phyloP scores from a whole-genome alignment of 92 coral and sea anemone species.

The Epizoanthus scotinus region DNA sequence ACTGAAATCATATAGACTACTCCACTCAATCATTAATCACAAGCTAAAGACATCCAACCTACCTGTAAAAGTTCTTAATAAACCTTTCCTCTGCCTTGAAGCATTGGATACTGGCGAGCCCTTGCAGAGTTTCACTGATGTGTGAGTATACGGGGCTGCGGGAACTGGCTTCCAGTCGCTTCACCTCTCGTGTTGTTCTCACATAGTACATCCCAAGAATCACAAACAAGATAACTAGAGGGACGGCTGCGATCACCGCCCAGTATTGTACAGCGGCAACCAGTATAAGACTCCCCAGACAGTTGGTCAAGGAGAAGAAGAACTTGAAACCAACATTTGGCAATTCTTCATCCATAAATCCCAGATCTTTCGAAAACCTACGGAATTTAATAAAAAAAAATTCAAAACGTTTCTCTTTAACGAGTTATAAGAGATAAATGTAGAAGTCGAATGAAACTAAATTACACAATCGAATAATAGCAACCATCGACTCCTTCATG shows the following conservation, averaged over 20 bases:
- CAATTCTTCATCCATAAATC: slow-evolving; percentile 27
- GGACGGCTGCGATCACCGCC: slow-evolving; percentile 51
- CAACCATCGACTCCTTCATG: no score
- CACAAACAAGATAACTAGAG: slow-evolving; percentile 45
- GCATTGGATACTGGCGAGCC: slow-evolving; percentile 46
- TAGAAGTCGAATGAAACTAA: not conserved
- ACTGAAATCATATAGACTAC: no score
- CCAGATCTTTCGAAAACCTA: slow-evolving; percentile 41
- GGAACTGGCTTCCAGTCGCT: slow-evolving; percentile 47
- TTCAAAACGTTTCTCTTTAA: not conserved
- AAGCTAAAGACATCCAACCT: not conserved
- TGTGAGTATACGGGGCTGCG: slow-evolving; percentile 61
- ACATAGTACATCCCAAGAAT: slow-evolving; percentile 47
- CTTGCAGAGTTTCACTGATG: slow-evolving; percentile 53
- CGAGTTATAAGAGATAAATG: not conserved
- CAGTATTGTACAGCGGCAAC: slow-evolving; percentile 50
- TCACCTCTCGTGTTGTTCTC: slow-evolving; percentile 53
- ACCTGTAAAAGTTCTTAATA: slow-evolving; percentile 28
- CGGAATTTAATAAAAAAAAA: not conserved
- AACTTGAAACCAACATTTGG: slow-evolving; percentile 35
- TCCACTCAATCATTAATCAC: no score
- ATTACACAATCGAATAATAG: not conserved
- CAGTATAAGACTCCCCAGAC: slow-evolving; percentile 39
- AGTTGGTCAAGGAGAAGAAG: slow-evolving; percentile 28
- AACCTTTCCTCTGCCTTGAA: slow-evolving; percentile 37